Evolutionary conservation across 2,888 invertebrate genomes (phyloP).

Genomic region (Mechanitis mazaeus): DNA sequence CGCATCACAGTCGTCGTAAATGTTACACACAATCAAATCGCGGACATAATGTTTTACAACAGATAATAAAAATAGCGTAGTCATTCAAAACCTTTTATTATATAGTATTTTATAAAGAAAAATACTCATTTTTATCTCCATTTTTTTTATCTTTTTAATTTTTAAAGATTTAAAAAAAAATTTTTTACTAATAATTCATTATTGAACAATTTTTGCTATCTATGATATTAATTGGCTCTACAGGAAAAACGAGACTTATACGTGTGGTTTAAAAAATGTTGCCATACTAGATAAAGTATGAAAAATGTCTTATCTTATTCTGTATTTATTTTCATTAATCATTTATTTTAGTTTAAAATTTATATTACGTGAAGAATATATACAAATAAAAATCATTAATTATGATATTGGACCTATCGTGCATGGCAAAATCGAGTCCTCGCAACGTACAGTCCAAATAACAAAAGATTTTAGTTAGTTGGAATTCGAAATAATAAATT

Average conservation of each 20-base stretch:
- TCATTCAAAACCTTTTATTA: slow-evolving; percentile 4
- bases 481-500: no score
- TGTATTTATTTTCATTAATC: neutral
- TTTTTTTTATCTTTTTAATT: neutral
- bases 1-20: slow-evolving; percentile 19
- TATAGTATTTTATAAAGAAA: neutral
- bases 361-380: no score
- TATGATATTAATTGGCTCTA: neutral
- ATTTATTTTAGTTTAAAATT: neutral
- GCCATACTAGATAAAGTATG: neutral
- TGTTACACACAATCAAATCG: slow-evolving; percentile 17
- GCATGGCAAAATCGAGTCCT: no score
- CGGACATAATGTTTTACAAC: slow-evolving; percentile 18
- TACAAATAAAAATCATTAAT: no score
- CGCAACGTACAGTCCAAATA: no score
- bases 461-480: no score
- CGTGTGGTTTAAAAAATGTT: neutral
- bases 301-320: neutral
- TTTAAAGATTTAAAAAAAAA: neutral
- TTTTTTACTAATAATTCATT: neutral
- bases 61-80: slow-evolving; percentile 21
- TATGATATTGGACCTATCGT: no score
- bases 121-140: no score
- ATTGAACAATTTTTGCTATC: neutral
- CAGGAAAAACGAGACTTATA: neutral